Percentiles rank a stretch among this genome's conserved stretches.
Evolutionary conservation across 2,113 vertebrate genomes (phyloP).

Genomic region (Archocentrus centrarchus): DNA sequence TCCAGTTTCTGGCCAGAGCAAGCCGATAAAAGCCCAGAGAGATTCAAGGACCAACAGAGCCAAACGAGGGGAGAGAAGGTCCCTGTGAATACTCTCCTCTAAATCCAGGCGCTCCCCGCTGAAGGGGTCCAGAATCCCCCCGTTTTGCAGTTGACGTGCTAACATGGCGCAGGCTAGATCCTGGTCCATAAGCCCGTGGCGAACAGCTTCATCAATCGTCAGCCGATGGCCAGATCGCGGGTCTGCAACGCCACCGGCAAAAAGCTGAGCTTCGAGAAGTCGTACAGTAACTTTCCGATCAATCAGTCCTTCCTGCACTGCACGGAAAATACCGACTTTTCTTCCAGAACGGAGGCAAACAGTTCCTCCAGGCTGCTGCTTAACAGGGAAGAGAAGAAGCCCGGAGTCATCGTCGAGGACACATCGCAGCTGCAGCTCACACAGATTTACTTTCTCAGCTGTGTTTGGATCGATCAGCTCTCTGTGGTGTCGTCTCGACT

Average conservation of each 20-base stretch:
- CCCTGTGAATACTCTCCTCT: constrained; percentile 85
- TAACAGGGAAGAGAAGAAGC: constrained; percentile 87
- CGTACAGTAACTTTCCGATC: constrained; percentile 86
- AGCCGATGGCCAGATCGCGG: constrained; percentile 90
- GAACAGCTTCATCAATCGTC: constrained; percentile 85
- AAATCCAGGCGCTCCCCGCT: constrained; percentile 84
- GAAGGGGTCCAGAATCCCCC: constrained; percentile 86
- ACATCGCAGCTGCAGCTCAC: constrained; percentile 84
- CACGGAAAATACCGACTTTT: constrained; percentile 89
- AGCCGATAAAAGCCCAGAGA: constrained; percentile 85
- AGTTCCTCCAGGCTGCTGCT: constrained; percentile 87
- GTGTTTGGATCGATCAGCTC: constrained; percentile 94
- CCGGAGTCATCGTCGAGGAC: constrained; percentile 84
- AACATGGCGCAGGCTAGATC: constrained; percentile 89
- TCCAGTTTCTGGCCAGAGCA: constrained; percentile 92
- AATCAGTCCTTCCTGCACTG: constrained; percentile 90
- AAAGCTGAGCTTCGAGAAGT: constrained; percentile 92
- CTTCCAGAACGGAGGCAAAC: constrained; percentile 87
- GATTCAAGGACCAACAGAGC: constrained; percentile 89
- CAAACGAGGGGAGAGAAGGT: constrained; percentile 83
- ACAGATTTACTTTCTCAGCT: constrained; percentile 85
- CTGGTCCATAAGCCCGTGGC: constrained; percentile 87
- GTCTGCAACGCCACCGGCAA: constrained; percentile 94
- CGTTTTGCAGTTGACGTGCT: constrained; percentile 86
- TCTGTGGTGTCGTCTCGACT: constrained; percentile 72